Evolutionary conservation across 1,140 invertebrate species (phyloP), one percentile per base, ranked within the genome.

Genomic region (Neelides sp.): DNA sequence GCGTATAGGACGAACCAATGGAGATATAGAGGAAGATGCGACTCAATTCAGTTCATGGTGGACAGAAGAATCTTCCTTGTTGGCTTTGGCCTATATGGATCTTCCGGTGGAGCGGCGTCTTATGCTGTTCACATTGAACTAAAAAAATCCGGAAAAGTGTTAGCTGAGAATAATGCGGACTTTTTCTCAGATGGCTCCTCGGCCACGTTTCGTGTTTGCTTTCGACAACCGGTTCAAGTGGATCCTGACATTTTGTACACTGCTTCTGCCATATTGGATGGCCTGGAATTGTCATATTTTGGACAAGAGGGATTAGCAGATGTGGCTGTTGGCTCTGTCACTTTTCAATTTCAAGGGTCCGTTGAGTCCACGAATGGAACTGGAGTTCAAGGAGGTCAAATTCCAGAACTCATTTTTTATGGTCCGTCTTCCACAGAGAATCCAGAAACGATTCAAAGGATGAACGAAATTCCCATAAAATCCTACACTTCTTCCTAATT

Each of bases 1-100:
- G 92, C 91, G 3, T 95, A 95, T 66, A 77, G 92, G 58, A 90
- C 85, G 63, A 96, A 95, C 66, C 92, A 96, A 63, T 93, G 89
- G 88, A 75, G 88, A 28, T 93, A 92, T 64, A 73, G 89, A 62
- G 88, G 88, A 12, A 74, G 88, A 37, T 91, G 87, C 64, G 89
- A 92, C 63, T 87, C 83, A 27, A 92, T 93, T 63, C 88, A 92
- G 63, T 93, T 93, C 66, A 86, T 83, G 59, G 88, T 92, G 4
- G 89, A 93, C 66, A 82, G 83, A 53, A 74, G 89, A 56, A 90
- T 93, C 64, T 93, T 92, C 65, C 82, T 93, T 42, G 83, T 92
- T 44, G 88, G 88, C 37, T 91, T 91, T 67, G 89, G 89, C 15
- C 67, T 93, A 0, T 93, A 92, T 62, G 89, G 89, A 19, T 92